These are phyloP conservation scores for Trachelipus rathkii DNA, from an alignment of 1,140 invertebrate species.

Conservation along the genomic window DNA sequence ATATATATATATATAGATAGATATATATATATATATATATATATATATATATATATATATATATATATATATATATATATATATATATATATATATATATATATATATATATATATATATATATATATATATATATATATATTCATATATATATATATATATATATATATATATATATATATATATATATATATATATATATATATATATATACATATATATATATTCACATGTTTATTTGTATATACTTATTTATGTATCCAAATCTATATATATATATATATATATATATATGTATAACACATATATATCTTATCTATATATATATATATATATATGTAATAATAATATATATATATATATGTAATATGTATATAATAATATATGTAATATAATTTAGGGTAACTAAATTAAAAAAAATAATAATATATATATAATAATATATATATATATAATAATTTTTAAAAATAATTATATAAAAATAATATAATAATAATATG, in stretches of 20 bases:
- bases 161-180: conserved; percentile 10
- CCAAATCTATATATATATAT: background rate
- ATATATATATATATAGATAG: conserved; percentile 4
- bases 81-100: background rate
- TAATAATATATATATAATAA: too few relatives aligned
- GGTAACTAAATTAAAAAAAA: too few relatives aligned
- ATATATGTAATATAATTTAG: too few relatives aligned
- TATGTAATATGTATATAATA: too few relatives aligned
- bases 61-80: conserved; percentile 9
- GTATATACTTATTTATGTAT: background rate
- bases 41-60: conserved; percentile 13
- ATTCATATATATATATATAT: background rate
- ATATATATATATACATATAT: conserved; percentile 8
- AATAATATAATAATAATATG: too few relatives aligned
- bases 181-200: conserved; percentile 15
- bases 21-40: conserved; percentile 4
- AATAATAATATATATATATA: too few relatives aligned
- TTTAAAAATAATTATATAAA: too few relatives aligned
- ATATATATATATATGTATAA: conserved; percentile 9
- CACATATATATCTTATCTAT: too few relatives aligned
- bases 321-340: conserved; percentile 15
- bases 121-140: too few relatives aligned
- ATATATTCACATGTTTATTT: too few relatives aligned
- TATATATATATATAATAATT: too few relatives aligned
- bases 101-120: too few relatives aligned